Evolutionary conservation across 2,113 vertebrate species (phyloP).

Genomic region (Noturus placidus): DNA sequence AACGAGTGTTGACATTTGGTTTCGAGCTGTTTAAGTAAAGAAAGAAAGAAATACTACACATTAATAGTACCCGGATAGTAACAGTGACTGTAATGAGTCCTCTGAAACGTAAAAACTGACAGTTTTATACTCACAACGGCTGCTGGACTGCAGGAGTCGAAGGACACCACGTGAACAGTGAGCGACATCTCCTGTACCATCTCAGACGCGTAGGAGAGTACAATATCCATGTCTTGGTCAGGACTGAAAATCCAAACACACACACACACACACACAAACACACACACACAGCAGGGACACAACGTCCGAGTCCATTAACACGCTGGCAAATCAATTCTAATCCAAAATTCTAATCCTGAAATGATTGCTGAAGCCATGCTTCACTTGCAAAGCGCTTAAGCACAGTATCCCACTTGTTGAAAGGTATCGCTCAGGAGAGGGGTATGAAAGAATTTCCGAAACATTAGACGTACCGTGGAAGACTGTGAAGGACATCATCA

Average conservation of each 20-base stretch:
- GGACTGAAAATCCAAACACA: slow-evolving; percentile 64
- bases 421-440: too few species aligned
- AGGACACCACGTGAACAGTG: slow-evolving; percentile 67
- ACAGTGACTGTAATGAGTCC: neutral
- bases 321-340: neutral
- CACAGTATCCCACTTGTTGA: too few species aligned
- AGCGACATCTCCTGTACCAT: slow-evolving; percentile 62
- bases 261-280: slow-evolving; percentile 17
- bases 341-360: too few species aligned
- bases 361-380: too few species aligned
- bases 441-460: too few species aligned
- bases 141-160: slow-evolving; percentile 66
- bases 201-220: slow-evolving; percentile 73
- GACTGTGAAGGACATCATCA: too few species aligned
- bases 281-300: slow-evolving; percentile 15
- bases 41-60: neutral
- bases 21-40: neutral
- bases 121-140: slow-evolving; percentile 67
- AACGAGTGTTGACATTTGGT: neutral
- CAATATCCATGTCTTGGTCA: slow-evolving; percentile 71
- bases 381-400: too few species aligned
- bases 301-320: neutral
- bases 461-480: too few species aligned
- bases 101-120: neutral
- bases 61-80: neutral